Base-by-base conservation (phyloP, 2,113 vertebrate species). In the Neodontobutis hainanensis region DNA sequence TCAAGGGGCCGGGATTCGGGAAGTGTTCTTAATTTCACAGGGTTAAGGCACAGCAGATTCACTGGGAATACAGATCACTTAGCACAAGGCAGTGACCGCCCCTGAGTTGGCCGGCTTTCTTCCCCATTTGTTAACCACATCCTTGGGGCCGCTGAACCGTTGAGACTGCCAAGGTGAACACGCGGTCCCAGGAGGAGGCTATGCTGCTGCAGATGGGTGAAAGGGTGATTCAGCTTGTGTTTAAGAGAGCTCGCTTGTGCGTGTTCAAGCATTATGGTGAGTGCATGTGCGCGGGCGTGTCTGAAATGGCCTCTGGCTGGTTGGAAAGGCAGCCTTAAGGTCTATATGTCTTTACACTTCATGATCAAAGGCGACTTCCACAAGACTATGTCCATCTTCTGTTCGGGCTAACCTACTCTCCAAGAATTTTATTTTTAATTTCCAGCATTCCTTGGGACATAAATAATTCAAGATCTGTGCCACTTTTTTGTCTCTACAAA, bases 11-110 rank as follows among this genome's bases (percentile, higher is more conserved):
- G 88, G 92, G 94, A 94, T 95, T 96, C 94, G 95, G 95, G 93
- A 97, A 96, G 94, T 96, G 94, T 94, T 97, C 95, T 98, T 99
- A 98, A 99, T 99, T 99, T 99, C 97, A 99, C 97, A 96, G 97
- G 97, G 97, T 99, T 99, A 98, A 95, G 95, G 95, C 95, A 95
- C 95, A 93, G 95, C 95, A 94, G 95, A 98, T 97, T 97, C 95
- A 93, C 92, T 87, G 94, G 94, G 95, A 99, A 96, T 98, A 98
- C 97, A 98, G 97, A 99, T 99, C 97, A 99, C 97, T 99, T 99
- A 99, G 96, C 95, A 96, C 94, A 92, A 93, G 94, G 91, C 92
- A 91, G 91, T 90, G 89, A 91, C 92, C 88, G 92, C 90, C 93
- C 92, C 92, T 92, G 94, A 95, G 92, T 95, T 94, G 93, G 92